Percentiles rank a stretch among this genome's conserved stretches.
Conservation (phyloP, 2,888 invertebrate species). For the Archips crataeganus region DNA sequence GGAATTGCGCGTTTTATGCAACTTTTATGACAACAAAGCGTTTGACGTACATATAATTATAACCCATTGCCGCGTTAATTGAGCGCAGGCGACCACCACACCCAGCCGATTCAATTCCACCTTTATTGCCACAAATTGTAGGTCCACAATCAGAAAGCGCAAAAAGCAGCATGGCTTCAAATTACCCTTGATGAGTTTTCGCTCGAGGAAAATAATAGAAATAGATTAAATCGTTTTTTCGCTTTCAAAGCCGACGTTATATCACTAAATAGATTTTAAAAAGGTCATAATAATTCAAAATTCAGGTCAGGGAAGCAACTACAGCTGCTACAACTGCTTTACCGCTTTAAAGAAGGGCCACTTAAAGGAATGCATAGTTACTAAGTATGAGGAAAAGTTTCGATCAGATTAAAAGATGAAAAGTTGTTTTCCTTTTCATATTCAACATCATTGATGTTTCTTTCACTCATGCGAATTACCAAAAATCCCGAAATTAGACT, state of each 20-base stretch:
- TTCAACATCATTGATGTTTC: too few species aligned
- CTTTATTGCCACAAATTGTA: constrained; percentile 12
- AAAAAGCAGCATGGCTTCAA: constrained; percentile 6
- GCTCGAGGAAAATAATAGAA: constrained; percentile 23
- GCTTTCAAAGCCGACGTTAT: neutral
- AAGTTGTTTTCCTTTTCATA: too few species aligned
- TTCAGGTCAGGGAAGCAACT: too few species aligned
- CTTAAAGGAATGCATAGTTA: too few species aligned
- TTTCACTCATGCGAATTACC: too few species aligned
- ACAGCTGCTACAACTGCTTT: too few species aligned
- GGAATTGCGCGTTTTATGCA: constrained; percentile 7
- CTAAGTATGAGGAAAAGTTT: too few species aligned
- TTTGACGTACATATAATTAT: constrained; percentile 34
- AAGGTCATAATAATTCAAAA: neutral
- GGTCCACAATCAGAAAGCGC: constrained; percentile 10
- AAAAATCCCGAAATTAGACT: too few species aligned
- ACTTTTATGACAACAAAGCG: constrained; percentile 22
- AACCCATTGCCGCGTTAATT: constrained; percentile 30
- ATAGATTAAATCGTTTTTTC: neutral
- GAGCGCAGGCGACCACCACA: constrained; percentile 2
- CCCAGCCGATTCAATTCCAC: constrained; percentile 12
- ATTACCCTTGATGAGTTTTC: constrained; percentile 29
- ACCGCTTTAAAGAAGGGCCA: too few species aligned
- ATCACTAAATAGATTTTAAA: neutral
- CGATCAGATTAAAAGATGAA: too few species aligned